Conservation (phyloP, 2,797 vertebrate species). For the Luscinia luscinia region DNA sequence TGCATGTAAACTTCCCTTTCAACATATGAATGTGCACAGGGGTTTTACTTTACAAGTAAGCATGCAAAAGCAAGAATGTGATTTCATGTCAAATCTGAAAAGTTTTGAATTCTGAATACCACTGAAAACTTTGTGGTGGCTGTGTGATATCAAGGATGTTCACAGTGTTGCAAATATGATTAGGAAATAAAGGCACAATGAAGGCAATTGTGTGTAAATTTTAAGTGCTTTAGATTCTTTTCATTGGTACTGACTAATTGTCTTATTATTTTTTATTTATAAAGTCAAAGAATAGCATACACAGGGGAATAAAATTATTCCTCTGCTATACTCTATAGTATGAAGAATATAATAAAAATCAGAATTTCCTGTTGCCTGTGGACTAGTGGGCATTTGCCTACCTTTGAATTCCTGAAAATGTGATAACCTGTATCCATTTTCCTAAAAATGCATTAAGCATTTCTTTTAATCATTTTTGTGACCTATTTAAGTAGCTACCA, state of each 20-base stretch:
- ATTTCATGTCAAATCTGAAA: background rate
- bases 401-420: background rate
- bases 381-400: background rate
- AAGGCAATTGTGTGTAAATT: background rate
- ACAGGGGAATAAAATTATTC: background rate
- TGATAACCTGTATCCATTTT: background rate
- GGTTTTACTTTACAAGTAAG: background rate
- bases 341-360: background rate
- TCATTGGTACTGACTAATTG: background rate
- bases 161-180: background rate
- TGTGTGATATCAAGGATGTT: background rate
- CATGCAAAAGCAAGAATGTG: background rate
- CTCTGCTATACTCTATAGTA: background rate
- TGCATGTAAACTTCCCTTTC: background rate
- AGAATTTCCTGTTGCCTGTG: background rate
- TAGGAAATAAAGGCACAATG: background rate
- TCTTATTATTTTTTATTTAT: background rate
- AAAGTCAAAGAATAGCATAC: background rate
- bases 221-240: background rate
- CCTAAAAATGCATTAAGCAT: slow-evolving; percentile 14
- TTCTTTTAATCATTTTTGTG: slow-evolving; percentile 21
- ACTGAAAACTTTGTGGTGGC: background rate
- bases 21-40: background rate
- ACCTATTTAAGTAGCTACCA: slow-evolving; percentile 31
- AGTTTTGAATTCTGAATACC: background rate